Evolutionary conservation across 2,113 vertebrate species (phyloP), one percentile per base, ranked within the genome.

Genomic region (Dicerorhinus sumatrensis): DNA sequence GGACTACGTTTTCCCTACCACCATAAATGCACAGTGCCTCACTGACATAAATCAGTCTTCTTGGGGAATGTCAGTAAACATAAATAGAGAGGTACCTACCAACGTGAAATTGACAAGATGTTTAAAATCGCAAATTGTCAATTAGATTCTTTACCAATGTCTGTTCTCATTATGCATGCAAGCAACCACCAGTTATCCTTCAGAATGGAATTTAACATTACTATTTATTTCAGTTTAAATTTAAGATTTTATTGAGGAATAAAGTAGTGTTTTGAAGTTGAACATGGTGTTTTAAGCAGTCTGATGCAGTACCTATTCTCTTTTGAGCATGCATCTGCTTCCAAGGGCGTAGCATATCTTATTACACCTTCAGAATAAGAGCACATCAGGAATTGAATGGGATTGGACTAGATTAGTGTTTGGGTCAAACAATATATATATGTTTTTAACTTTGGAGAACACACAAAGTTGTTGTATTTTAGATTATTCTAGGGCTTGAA

Each of bases 381-480:
- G 16, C 54, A 16, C 36, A 72, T 70, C 1, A 29, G 16, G 23
- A 65, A 21, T 51, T 62, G 62, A 56, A 8, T 69, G 69, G n/a
- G 36, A 36, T 11, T 54, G 27, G 58, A 36, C 62, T 76, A n/a
- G 31, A 63, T 46, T 21, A 21, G 6, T 39, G 29, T 86, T 96
- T 94, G 18, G 70, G 36, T 84, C 79, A 27, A n/a, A 67, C 13
- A 81, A 42, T n/a, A 7, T 56, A 3, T 72, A 25, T 36, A 51
- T 54, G 33, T 85, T 62, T 95, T 90, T 94, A 81, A 70, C 91
- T 94, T 89, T 25, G 31, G 56, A 11, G 54, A 91, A 73, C 36
- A 67, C 21, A 42, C 51, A 67, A 60, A 92, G 25, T 69, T 69
- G 25, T 69, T 69, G 11, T 48, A 73, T n/a, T 75, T 56, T 33